Percentiles rank a stretch among this genome's conserved stretches.
Evolutionary conservation across 2,888 invertebrate species (phyloP).

Genomic region (Myathropa florea): DNA sequence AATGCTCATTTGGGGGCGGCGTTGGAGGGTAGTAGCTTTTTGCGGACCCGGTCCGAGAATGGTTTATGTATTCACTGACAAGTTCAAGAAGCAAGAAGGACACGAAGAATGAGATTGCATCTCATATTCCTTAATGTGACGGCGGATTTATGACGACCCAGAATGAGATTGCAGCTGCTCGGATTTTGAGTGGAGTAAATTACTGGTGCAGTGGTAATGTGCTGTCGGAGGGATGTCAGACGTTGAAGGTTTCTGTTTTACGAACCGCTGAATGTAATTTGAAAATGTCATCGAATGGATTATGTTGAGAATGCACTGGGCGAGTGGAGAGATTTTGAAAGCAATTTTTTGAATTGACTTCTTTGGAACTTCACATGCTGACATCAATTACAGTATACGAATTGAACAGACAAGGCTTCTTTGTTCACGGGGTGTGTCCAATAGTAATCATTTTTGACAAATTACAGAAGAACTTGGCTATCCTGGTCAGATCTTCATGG

Average conservation of each 20-base stretch:
- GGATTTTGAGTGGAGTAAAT: constrained; percentile 35
- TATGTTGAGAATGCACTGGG: not conserved
- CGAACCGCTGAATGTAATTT: not conserved
- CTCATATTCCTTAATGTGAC: constrained; percentile 48
- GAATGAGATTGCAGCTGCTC: constrained; percentile 29
- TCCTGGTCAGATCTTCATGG: too few species aligned
- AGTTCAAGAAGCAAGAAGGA: constrained; percentile 39
- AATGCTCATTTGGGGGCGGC: not conserved
- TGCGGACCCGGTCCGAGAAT: constrained; percentile 8
- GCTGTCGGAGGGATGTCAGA: not conserved
- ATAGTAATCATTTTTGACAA: too few species aligned
- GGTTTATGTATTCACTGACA: constrained; percentile 53
- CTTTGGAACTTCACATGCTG: too few species aligned
- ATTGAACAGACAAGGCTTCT: too few species aligned
- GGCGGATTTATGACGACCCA: constrained; percentile 38
- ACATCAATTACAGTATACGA: too few species aligned
- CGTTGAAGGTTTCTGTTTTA: not conserved
- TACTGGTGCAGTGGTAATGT: constrained; percentile 10
- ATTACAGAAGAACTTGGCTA: too few species aligned
- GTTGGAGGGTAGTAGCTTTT: not conserved
- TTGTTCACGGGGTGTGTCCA: too few species aligned
- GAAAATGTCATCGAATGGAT: not conserved
- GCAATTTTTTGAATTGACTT: not conserved
- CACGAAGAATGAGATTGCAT: constrained; percentile 43
- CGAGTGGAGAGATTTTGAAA: not conserved